These are phyloP conservation scores for Melanerpes formicivorus DNA, from an alignment of 2,113 vertebrate species.

Conservation along the genomic window DNA sequence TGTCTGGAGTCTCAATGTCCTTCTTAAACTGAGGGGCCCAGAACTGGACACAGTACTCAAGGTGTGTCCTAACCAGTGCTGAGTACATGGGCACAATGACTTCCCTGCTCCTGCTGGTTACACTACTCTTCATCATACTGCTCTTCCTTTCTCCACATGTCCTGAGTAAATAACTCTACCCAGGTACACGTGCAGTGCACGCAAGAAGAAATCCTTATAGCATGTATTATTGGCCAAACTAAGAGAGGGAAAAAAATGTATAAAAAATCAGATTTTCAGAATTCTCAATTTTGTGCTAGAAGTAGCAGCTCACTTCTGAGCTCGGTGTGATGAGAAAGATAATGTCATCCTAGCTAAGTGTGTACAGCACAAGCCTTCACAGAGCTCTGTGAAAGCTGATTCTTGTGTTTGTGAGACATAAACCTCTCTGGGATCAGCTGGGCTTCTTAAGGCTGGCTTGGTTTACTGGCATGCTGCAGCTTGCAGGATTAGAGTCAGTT, in stretches of 20 bases:
- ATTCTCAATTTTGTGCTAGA: neutral
- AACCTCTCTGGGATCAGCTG: neutral
- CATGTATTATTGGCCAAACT: neutral
- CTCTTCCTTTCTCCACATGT: neutral
- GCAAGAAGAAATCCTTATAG: neutral
- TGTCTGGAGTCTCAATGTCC: too few species aligned
- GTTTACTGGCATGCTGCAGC: neutral
- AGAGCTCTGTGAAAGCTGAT: neutral
- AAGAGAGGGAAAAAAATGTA: neutral
- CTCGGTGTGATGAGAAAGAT: neutral
- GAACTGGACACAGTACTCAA: too few species aligned
- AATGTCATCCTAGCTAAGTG: neutral
- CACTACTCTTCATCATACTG: too few species aligned
- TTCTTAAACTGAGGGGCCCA: too few species aligned
- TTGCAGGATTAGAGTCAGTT: neutral
- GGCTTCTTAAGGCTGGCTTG: neutral
- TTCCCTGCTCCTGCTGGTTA: too few species aligned
- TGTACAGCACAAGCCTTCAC: neutral
- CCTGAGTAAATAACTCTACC: neutral
- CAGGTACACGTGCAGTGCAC: neutral
- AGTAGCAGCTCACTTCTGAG: neutral
- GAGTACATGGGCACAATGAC: too few species aligned
- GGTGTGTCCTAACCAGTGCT: too few species aligned
- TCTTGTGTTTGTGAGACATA: neutral
- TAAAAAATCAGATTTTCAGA: neutral